Conservation (phyloP, 2,888 invertebrate genomes). For the Malacosoma neustria region DNA sequence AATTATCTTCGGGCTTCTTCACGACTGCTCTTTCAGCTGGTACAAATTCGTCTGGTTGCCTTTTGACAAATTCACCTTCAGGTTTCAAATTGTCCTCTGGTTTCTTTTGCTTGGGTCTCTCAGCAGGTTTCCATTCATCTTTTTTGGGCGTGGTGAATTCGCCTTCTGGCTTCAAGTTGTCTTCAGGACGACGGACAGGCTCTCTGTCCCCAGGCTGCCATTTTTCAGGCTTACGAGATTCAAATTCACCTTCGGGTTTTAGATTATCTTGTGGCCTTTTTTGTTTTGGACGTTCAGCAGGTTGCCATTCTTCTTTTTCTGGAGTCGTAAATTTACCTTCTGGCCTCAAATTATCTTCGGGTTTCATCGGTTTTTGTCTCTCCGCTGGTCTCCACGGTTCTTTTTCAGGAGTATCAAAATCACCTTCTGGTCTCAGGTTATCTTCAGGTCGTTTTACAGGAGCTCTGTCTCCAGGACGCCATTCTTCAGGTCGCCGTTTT, state of each 20-base stretch:
- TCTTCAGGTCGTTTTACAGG: conserved; percentile 71
- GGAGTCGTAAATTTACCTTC: conserved; percentile 61
- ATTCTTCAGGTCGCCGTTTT: conserved; percentile 27
- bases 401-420: conserved; percentile 31
- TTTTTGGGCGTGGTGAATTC: conserved; percentile 41
- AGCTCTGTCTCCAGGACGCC: conserved; percentile 44
- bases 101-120: conserved; percentile 55
- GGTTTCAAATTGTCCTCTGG: conserved; percentile 58
- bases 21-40: conserved; percentile 51
- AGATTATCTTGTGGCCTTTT: conserved; percentile 76
- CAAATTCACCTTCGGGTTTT: conserved; percentile 73
- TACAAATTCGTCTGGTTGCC: conserved; percentile 45
- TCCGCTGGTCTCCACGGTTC: conserved; percentile 44
- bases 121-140: conserved; percentile 57
- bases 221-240: conserved; percentile 39
- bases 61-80: conserved; percentile 32
- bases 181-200: conserved; percentile 49
- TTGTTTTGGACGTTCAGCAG: conserved; percentile 62
- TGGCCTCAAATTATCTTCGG: conserved; percentile 59
- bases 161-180: conserved; percentile 67
- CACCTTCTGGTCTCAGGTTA: conserved; percentile 58
- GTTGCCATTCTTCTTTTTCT: conserved; percentile 48
- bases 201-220: conserved; percentile 69
- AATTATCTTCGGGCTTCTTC: conserved; percentile 58
- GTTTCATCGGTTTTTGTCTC: conserved; percentile 23